Evolutionary conservation across 2,113 vertebrate genomes (phyloP), one percentile per base, ranked within the genome.

Genomic region (Struthidea cinerea): DNA sequence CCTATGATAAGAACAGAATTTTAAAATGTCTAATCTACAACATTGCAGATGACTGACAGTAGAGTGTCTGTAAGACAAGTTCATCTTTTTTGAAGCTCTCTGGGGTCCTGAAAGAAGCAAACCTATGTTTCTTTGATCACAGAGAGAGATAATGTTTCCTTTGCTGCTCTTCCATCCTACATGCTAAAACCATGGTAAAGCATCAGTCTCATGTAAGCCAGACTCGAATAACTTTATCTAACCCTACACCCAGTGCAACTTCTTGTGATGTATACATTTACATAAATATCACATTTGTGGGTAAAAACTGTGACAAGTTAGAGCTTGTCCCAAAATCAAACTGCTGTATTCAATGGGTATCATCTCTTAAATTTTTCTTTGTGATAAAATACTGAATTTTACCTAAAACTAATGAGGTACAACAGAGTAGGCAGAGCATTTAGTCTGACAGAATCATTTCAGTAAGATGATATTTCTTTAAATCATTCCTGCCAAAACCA

Each of bases 211-310:
- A 9, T 41, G 22, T 52, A 44, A 89, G 32, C 7, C 13, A 50
- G 10, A 17, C 7, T 55, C 30, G 27, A 81, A 49, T 46, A 83
- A 21, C 16, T 70, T 84, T 68, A 37, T 53, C 12, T 77, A 74
- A 37, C 5, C 1, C 4, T 19, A 3, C 1, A 1, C 6, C 13
- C 27, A 26, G 16, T 35, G 30, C 35, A 84, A 22, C 21, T 47
- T 78, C 10, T 35, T 68, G 15, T 33, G 46, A n/a, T 13, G 2
- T 28, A 12, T 23, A 22, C 2, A 1, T 46, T 26, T 57, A 30
- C 10, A 41, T 52, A 76, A 71, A 85, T 61, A 28, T 3, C 33
- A 42, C 5, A 33, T 42, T 69, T 89, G 10, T 49, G 52, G 13
- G 24, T 59, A 71, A 84, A 94, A 77, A 26, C 5, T 46, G 2